Evolutionary conservation across 2,888 invertebrate genomes (phyloP), one percentile per base, ranked within the genome.

Genomic region (Diloba caeruleocephala): DNA sequence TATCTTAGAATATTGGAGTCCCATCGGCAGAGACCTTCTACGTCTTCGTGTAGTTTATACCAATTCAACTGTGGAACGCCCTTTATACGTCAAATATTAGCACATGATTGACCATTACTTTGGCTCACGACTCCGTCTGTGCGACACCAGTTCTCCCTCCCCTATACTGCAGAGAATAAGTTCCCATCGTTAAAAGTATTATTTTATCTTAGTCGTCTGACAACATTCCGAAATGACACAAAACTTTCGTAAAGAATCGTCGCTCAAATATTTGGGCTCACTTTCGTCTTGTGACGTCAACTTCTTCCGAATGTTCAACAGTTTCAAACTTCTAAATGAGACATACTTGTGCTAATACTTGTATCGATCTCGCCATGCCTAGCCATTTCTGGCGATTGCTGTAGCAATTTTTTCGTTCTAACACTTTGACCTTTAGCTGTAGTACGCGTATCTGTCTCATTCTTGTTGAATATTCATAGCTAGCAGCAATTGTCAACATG

Each of bases 181-280:
- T 55, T 56, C 57, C 45, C 50, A 57, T 68, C 64, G 57, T 58
- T 58, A 64, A 58, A 64, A 53, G 17, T 53, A 55, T 56, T 37
- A 38, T 57, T 64, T 64, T 71, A 53, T 67, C 54, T 60, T 64
- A 53, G 36, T 66, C 33, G 50, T 48, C 46, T 32, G 29, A 58
- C 54, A 55, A 58, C 54, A 58, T 68, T 68, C 52, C 45, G 52
- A 60, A 57, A 67, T 53, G 54, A 48, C 46, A 38, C 29, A 51
- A 25, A 70, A 67, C 37, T 65, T 71, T 41, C 45, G 25, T 39
- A 50, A 46, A 52, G 44, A 60, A 67, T 70, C 42, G 49, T 41
- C 45, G 56, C 42, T 57, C 51, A 48, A 50, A 46, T 61, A 59
- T 66, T 53, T 43, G 59, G 50, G 39, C 31, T 59, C 29, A 29